These are phyloP conservation scores for Lepilemur septentrionalis DNA, from an alignment of 2,797 vertebrate species.

Conservation along the genomic window DNA sequence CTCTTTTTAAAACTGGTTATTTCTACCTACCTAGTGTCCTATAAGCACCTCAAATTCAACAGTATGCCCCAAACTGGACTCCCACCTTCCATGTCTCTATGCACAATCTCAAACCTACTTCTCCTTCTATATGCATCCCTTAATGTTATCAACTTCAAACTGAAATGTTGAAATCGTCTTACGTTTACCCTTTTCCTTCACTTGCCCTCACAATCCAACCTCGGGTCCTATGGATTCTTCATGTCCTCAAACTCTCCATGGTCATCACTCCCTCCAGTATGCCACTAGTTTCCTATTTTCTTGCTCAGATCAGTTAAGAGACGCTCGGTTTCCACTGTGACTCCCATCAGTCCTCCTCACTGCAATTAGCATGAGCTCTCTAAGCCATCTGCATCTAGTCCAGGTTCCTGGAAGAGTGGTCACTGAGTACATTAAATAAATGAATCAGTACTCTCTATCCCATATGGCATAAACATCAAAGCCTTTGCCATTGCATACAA, in stretches of 20 bases:
- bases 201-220: background rate
- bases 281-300: background rate
- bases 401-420: background rate
- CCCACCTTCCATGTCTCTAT: background rate
- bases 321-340: background rate
- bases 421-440: background rate
- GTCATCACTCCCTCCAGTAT: background rate
- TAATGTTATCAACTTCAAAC: background rate
- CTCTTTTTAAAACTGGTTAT: background rate
- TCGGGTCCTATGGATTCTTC: background rate
- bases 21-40: background rate
- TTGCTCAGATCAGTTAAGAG: background rate
- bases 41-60: background rate
- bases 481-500: background rate
- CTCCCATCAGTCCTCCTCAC: background rate
- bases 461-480: background rate
- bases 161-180: background rate
- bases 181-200: background rate
- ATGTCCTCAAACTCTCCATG: background rate
- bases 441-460: background rate
- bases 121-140: background rate
- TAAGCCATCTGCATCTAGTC: too few relatives aligned
- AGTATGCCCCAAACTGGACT: background rate
- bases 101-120: background rate
- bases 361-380: background rate